Conservation (phyloP, 2,797 vertebrate species). For the Fistularia commersonii region DNA sequence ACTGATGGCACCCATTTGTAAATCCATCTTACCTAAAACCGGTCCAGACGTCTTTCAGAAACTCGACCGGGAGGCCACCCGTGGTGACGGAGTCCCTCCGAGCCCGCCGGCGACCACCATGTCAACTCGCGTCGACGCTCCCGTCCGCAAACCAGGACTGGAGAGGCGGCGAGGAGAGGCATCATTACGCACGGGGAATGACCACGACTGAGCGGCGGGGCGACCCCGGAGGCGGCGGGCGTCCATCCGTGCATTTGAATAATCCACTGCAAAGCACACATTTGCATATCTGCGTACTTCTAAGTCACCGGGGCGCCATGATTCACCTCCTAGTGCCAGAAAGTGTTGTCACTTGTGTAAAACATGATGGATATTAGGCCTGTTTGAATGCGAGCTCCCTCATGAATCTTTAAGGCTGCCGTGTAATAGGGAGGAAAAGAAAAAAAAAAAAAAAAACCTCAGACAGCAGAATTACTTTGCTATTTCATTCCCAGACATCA, state of each 20-base stretch:
- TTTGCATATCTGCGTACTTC: slow-evolving; percentile 66
- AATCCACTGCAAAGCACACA: slow-evolving; percentile 60
- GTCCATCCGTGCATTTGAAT: slow-evolving; percentile 58
- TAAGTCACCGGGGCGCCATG: slow-evolving; percentile 57
- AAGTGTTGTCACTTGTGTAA: slow-evolving; percentile 42
- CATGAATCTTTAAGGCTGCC: slow-evolving; percentile 56
- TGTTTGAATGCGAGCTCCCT: slow-evolving; percentile 50
- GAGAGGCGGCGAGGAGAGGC: slow-evolving; percentile 22
- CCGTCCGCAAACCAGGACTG: slow-evolving; percentile 18
- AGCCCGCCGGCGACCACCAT: slow-evolving; percentile 8
- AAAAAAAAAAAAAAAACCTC: slow-evolving; percentile 6
- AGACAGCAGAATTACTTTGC: slow-evolving; percentile 41
- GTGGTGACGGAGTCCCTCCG: no score
- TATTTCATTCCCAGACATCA: slow-evolving; percentile 29
- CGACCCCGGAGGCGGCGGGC: slow-evolving; percentile 49
- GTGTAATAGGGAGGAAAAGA: slow-evolving; percentile 27
- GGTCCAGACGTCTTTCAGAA: no score
- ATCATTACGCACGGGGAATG: slow-evolving; percentile 53
- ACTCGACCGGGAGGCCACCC: no score
- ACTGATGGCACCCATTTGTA: no score
- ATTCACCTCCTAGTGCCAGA: slow-evolving; percentile 54
- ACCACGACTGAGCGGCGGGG: slow-evolving; percentile 40
- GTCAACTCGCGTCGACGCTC: slow-evolving; percentile 44
- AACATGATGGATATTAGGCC: slow-evolving; percentile 51
- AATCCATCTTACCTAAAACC: no score